Evolutionary conservation across 2,888 invertebrate species (phyloP).

Genomic region (Drosophila stalkeri): DNA sequence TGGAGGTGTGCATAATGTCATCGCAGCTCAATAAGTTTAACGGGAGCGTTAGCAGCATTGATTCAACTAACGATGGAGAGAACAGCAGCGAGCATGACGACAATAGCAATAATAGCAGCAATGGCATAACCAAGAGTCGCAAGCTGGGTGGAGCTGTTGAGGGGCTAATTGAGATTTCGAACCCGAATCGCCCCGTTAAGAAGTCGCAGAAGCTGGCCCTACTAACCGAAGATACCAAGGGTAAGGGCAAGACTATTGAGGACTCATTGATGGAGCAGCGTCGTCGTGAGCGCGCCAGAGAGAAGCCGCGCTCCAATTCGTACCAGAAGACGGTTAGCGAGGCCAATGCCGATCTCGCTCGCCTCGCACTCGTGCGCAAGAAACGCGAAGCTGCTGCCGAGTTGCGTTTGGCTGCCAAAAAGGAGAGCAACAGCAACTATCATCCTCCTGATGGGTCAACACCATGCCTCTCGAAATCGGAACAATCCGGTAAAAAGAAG

Average conservation of each 20-base stretch:
- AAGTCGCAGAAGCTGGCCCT: not conserved
- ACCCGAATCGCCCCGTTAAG: constrained; percentile 51
- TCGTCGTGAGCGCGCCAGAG: not conserved
- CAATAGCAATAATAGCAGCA: not conserved
- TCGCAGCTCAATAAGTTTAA: not conserved
- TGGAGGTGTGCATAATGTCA: not conserved
- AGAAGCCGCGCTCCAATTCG: constrained; percentile 1
- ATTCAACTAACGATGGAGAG: not conserved
- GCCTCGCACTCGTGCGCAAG: constrained; percentile 47
- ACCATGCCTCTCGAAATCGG: constrained; percentile 1
- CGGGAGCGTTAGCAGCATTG: not conserved
- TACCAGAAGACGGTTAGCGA: constrained; percentile 17
- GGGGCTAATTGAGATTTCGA: constrained; percentile 45
- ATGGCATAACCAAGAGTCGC: not conserved
- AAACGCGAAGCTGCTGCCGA: constrained; percentile 56
- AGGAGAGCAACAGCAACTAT: constrained; percentile 2
- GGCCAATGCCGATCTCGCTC: constrained; percentile 45
- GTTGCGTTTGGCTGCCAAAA: constrained; percentile 46
- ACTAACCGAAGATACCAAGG: not conserved
- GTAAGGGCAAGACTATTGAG: not conserved
- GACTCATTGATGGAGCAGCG: not conserved
- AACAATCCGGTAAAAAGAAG: constrained; percentile 11
- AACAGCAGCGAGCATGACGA: not conserved
- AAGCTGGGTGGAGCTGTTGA: constrained; percentile 24
- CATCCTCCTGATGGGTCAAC: not conserved